phyloP scores from a whole-genome alignment of 2,797 vertebrate genomes.

The Botia almorhae region DNA sequence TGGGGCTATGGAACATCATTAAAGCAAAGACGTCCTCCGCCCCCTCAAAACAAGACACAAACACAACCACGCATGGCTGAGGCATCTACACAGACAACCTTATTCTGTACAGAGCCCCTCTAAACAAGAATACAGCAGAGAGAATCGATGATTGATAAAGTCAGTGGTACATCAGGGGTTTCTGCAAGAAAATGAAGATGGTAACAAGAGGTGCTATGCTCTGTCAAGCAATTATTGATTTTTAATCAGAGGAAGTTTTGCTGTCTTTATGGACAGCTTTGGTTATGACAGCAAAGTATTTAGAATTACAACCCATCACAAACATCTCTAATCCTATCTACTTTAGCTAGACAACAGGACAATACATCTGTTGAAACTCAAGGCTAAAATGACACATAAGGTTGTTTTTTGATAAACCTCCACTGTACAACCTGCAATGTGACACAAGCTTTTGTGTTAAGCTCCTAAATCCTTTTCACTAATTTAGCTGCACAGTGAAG shows the following conservation, averaged over 20 bases:
- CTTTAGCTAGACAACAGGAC: background rate
- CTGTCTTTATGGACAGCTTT: conserved; percentile 23
- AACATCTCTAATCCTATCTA: conserved; percentile 24
- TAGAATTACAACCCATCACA: conserved; percentile 39
- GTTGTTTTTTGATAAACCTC: background rate
- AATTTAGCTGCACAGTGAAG: conserved; percentile 41
- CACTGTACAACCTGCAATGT: conserved; percentile 13
- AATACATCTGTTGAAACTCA: conserved; percentile 19
- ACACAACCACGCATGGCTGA: conserved; percentile 17
- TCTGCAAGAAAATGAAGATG: conserved; percentile 34
- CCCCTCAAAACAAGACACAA: conserved; percentile 37
- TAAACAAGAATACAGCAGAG: background rate
- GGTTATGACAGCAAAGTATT: conserved; percentile 36
- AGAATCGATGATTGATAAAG: conserved; percentile 43
- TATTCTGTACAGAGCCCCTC: conserved; percentile 9
- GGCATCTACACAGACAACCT: conserved; percentile 13
- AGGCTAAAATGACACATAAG: conserved; percentile 12
- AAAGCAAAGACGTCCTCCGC: conserved; percentile 55
- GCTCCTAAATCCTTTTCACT: conserved; percentile 28
- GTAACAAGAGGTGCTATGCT: conserved; percentile 27
- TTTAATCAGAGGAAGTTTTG: conserved; percentile 22
- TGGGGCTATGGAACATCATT: conserved; percentile 65
- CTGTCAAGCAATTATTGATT: conserved; percentile 44
- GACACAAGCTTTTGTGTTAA: conserved; percentile 28
- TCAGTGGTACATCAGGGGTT: conserved; percentile 22